Evolutionary conservation across 2,113 vertebrate genomes (phyloP), one percentile per base, ranked within the genome.

Genomic region (Brachypodius melanocephalos): DNA sequence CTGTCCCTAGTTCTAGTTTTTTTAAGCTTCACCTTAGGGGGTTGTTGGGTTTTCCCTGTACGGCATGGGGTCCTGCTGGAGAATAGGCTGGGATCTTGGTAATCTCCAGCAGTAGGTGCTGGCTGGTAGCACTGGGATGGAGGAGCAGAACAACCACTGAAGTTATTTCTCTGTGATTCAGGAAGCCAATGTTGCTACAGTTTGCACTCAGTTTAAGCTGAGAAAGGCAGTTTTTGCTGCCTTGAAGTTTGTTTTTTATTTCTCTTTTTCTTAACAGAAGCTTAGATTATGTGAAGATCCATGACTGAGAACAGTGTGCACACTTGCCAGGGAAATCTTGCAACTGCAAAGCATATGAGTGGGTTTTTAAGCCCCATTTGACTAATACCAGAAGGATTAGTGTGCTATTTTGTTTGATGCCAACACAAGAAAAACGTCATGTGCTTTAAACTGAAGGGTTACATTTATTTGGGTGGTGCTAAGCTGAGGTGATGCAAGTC

Each of bases 361-460:
- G 71, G 71, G 62, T 83, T 91, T 88, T 94, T 62, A 90, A 95
- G 45, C 63, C 31, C 48, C 1, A 1, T 94, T 95, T 93, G 68
- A 74, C 65, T 96, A 93, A 93, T 88, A 80, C 18, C 51, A 86
- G 61, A 73, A 88, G 67, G 67, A 94, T 94, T 85, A 89, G 59
- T 6, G 2, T 73, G 71, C 54, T 86, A 24, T 73, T 93, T 88
- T 82, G 31, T 77, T 93, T 58, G 62, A 67, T 88, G 77, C 59
- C 85, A 89, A 43, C 69, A 66, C 40, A 81, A 57, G 63, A 88
- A 80, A 73, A 73, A 38, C 6, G 24, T 94, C 69, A 31, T 24
- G 43, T 67, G 22, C 74, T 85, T 92, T 87, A 65, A 84, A 90
- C 14, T 20, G 67, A 80, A 94, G 68, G 40, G 51, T 89, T 90